phyloP scores from a whole-genome alignment of 2,797 vertebrate species.

The Macroramphosus scolopax region DNA sequence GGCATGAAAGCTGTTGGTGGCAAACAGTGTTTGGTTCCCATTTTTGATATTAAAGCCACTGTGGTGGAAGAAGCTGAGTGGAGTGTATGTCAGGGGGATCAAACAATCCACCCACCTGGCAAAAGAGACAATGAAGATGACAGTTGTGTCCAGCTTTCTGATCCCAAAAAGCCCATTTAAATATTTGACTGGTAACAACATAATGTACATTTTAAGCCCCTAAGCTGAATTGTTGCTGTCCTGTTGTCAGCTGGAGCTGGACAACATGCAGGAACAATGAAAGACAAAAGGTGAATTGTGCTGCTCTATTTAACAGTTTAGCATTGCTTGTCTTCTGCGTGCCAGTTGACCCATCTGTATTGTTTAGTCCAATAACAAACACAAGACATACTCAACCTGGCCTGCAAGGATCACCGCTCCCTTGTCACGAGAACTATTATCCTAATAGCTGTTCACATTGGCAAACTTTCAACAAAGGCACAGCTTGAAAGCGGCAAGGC shows the following conservation, averaged over 20 bases:
- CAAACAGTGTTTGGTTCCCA: too few species aligned
- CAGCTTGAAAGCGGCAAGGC: not conserved
- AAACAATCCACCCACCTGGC: too few species aligned
- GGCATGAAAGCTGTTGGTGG: too few species aligned
- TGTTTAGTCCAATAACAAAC: constrained; percentile 35
- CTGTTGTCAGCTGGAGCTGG: constrained; percentile 10
- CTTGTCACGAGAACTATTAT: constrained; percentile 4
- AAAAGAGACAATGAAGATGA: too few species aligned
- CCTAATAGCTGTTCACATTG: too few species aligned
- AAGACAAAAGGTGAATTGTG: constrained; percentile 44
- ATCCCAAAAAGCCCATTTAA: not conserved
- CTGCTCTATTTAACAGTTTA: constrained; percentile 34
- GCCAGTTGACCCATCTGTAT: constrained; percentile 30
- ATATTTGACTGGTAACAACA: not conserved
- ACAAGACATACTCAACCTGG: constrained; percentile 15
- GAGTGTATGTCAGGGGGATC: too few species aligned
- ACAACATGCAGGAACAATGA: constrained; percentile 20
- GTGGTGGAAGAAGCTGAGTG: too few species aligned
- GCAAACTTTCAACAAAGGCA: not conserved
- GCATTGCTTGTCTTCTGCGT: constrained; percentile 10
- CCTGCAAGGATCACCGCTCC: constrained; percentile 3
- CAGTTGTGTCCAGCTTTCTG: not conserved
- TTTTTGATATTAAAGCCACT: too few species aligned
- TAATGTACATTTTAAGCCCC: not conserved
- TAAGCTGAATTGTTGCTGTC: constrained; percentile 1